These are phyloP conservation scores for Xiphorhynchus erythropygius DNA, from an alignment of 2,797 vertebrate species.

Conservation along the genomic window DNA sequence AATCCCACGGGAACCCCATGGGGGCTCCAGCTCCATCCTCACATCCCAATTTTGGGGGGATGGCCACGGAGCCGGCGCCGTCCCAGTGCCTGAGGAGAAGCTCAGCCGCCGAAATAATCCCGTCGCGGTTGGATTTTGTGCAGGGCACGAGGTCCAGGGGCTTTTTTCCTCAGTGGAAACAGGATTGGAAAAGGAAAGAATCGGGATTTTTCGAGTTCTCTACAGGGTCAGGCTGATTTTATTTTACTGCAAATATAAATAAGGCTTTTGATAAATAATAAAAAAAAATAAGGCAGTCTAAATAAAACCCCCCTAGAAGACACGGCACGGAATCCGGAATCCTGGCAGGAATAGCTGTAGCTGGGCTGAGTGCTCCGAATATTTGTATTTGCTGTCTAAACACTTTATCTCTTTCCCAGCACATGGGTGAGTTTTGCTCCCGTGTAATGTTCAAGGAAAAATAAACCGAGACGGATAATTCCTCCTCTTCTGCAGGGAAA, in stretches of 20 bases:
- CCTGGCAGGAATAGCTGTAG: background rate
- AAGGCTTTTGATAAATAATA: background rate
- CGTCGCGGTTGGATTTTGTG: conserved; percentile 1
- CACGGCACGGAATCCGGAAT: background rate
- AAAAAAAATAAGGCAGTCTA: background rate
- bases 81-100: background rate
- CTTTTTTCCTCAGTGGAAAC: conserved; percentile 29
- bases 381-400: conserved; percentile 54
- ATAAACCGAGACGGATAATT: conserved; percentile 12
- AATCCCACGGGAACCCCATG: accelerated
- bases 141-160: background rate
- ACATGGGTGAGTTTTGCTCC: conserved; percentile 41
- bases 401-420: conserved; percentile 48
- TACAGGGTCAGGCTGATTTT: conserved; percentile 33
- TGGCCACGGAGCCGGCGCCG: accelerated
- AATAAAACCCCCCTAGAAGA: conserved; percentile 15
- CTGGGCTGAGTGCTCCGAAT: conserved; percentile 11
- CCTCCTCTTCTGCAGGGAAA: background rate
- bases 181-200: conserved; percentile 44
- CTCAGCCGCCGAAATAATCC: conserved; percentile 21
- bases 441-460: background rate
- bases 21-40: background rate
- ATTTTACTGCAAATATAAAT: conserved; percentile 20
- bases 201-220: conserved; percentile 32
- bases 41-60: accelerated